These are phyloP conservation scores for Barypeithes pellucidus DNA, from an alignment of 2,888 invertebrate genomes.

Conservation along the genomic window DNA sequence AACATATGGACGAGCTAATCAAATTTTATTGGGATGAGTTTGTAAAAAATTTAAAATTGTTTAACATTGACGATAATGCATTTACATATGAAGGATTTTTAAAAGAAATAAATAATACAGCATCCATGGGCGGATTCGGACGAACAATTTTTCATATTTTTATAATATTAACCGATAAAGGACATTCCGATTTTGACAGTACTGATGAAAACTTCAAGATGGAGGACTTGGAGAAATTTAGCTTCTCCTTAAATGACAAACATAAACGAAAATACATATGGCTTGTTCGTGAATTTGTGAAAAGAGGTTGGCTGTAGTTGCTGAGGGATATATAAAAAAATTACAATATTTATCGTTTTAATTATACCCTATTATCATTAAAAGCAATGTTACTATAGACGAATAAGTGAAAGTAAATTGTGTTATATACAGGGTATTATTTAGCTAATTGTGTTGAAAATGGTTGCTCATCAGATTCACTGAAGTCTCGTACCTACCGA, in stretches of 20 bases:
- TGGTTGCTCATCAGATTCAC: no score
- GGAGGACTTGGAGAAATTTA: constrained; percentile 10
- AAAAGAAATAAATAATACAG: constrained; percentile 30
- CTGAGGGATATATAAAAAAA: no score
- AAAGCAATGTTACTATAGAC: no score
- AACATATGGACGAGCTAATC: background rate
- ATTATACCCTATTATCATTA: no score
- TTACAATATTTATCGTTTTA: no score
- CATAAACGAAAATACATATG: constrained; percentile 27
- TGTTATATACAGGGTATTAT: no score
- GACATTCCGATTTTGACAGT: constrained; percentile 12
- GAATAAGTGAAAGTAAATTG: no score
- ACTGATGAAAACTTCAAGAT: constrained; percentile 1
- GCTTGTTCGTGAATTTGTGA: constrained; percentile 24
- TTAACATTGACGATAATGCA: background rate
- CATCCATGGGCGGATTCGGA: background rate
- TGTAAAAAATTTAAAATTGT: background rate
- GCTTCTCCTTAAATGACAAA: background rate
- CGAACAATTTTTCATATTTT: constrained; percentile 4
- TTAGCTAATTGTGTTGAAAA: no score
- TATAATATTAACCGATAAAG: constrained; percentile 41
- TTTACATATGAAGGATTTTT: constrained; percentile 12
- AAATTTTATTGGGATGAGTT: constrained; percentile 15
- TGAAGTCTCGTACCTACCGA: no score
- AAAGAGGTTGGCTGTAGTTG: constrained; percentile 34